Evolutionary conservation across 1,140 invertebrate species (phyloP), one percentile per base, ranked within the genome.

Genomic region (Sitodiplosis mosellana): DNA sequence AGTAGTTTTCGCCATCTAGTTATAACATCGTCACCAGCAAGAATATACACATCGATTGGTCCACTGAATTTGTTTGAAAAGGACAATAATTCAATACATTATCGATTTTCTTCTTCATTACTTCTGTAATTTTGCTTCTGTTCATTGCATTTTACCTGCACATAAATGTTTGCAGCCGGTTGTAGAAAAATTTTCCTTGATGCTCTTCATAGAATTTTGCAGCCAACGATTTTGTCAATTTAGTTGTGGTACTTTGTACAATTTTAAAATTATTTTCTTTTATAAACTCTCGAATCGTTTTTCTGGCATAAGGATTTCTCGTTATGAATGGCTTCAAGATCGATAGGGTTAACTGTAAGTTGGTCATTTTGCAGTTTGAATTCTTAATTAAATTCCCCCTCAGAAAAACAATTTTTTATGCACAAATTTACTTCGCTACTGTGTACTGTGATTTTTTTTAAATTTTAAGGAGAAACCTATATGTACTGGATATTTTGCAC

Each of bases 101-200:
- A 22, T 33, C 40, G 45, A 22, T 14, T 34, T 19, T 42, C 18
- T 44, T 40, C 41, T 34, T 21, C 11, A 37, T 17, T n/a, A 2
- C 10, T 22, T 15, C 15, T n/a, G n/a, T n/a, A n/a, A n/a, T 12
- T 2, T 33, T 20, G 15, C 1, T 43, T 48, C 2, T 6, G 3
- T 17, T 4, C 10, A 34, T 21, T 36, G 33, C 27, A 20, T 22
- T 15, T 47, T 47, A 84, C 83, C 82, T 84, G 46, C 72, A 70
- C 82, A 93, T 92, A 56, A 89, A 90, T 21, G 80, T 85, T 1
- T 87, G 69, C 11, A 93, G 65, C 47, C 89, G 72, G 56, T 90
- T 81, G 55, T 80, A 91, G 67, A 92, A 94, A 67, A 93, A 92
- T 63, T 83, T 87, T 2, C 74, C 70, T 56, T 74, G 72, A 61